These are phyloP conservation scores for Trichonephila clavipes DNA, from an alignment of 1,140 invertebrate species.

Conservation along the genomic window DNA sequence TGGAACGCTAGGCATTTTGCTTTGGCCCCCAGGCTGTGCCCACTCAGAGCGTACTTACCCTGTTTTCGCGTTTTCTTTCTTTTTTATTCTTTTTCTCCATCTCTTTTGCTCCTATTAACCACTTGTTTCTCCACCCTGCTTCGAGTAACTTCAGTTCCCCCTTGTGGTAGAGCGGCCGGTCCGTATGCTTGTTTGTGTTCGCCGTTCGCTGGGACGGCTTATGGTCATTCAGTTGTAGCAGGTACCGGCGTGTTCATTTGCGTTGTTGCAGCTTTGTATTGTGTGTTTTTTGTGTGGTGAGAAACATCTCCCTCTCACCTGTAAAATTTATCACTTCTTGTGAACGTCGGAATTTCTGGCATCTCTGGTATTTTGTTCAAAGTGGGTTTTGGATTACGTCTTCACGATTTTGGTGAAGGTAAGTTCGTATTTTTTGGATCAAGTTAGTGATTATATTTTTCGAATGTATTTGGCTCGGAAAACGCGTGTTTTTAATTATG, in stretches of 20 bases:
- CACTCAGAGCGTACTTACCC: conserved; percentile 68
- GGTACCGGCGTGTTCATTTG: conserved; percentile 20
- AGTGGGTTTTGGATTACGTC: conserved; percentile 20
- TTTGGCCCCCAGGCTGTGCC: conserved; percentile 56
- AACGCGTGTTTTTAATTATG: too few species aligned
- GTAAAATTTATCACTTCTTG: not conserved
- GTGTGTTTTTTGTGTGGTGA: not conserved
- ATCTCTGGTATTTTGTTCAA: not conserved
- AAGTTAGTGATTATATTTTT: too few species aligned
- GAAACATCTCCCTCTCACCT: not conserved
- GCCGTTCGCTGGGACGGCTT: not conserved
- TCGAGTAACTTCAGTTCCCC: conserved; percentile 9
- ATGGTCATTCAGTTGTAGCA: conserved; percentile 6
- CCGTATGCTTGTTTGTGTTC: not conserved
- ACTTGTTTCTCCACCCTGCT: conserved; percentile 54
- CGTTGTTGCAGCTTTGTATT: not conserved
- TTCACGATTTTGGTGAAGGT: not conserved
- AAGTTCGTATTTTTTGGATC: not conserved
- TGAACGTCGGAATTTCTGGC: not conserved
- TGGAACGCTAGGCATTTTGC: conserved; percentile 61
- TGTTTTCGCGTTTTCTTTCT: conserved; percentile 54
- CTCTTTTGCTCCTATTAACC: conserved; percentile 56
- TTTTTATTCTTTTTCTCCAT: conserved; percentile 30
- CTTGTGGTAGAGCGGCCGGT: not conserved
- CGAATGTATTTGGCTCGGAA: too few species aligned